These are phyloP conservation scores for Carassius carassius DNA, from an alignment of 2,113 vertebrate species.

Conservation along the genomic window DNA sequence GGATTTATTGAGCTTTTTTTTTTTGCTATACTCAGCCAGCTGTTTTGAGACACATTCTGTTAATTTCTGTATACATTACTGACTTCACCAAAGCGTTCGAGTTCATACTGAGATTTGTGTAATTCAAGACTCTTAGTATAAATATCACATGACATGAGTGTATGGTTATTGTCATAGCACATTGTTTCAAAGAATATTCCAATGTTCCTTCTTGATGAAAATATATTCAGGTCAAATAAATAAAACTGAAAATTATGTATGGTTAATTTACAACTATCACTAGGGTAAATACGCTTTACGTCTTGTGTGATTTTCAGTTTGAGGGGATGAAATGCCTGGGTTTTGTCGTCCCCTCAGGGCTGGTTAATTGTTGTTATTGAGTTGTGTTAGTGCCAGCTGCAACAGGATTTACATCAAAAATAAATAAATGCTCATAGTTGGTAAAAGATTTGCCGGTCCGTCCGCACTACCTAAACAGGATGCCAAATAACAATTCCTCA, in stretches of 20 bases:
- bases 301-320: not conserved
- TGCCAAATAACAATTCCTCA: slow-evolving; percentile 72
- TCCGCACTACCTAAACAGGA: slow-evolving; percentile 72
- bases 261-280: not conserved
- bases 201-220: slow-evolving; percentile 61
- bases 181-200: slow-evolving; percentile 49
- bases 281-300: not conserved
- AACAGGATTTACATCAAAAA: slow-evolving; percentile 73
- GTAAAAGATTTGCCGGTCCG: slow-evolving; percentile 70
- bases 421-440: slow-evolving; percentile 71
- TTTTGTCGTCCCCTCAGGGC: not conserved
- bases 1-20: not conserved
- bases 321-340: not conserved
- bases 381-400: slow-evolving; percentile 62
- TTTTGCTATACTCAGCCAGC: not conserved
- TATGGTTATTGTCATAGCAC: slow-evolving; percentile 24
- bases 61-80: slow-evolving; percentile 27
- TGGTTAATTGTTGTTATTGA: not conserved
- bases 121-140: slow-evolving; percentile 33
- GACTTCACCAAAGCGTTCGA: slow-evolving; percentile 6
- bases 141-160: slow-evolving; percentile 37
- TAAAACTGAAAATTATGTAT: not conserved
- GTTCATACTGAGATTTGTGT: slow-evolving; percentile 25
- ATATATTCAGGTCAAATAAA: slow-evolving; percentile 58
- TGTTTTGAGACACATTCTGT: not conserved